Conservation (phyloP, 37 sponge, comb jelly and placozoan species). For the Hexactinellida sp. region DNA sequence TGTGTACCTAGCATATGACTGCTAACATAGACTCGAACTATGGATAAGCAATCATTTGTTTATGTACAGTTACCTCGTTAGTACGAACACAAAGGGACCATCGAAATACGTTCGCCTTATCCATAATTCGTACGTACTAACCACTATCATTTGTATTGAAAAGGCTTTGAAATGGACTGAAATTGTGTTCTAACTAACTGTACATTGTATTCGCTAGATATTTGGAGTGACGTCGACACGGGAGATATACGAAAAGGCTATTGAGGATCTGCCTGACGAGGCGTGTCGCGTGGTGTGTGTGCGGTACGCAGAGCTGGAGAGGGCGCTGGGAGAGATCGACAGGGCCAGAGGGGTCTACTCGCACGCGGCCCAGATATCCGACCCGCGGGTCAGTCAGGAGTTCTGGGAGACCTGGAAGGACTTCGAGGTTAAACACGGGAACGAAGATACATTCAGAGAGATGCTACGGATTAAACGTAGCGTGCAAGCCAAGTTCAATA, state of each 20-base stretch:
- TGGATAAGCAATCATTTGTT: no score
- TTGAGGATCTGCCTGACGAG: slow-evolving; percentile 72
- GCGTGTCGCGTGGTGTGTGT: slow-evolving; percentile 72
- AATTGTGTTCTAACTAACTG: background rate
- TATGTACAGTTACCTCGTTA: no score
- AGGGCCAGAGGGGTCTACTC: slow-evolving; percentile 76
- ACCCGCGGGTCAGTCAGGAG: slow-evolving; percentile 64
- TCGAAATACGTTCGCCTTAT: no score
- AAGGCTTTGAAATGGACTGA: no score
- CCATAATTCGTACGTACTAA: no score
- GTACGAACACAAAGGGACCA: no score
- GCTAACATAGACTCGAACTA: background rate
- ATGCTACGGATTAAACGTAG: slow-evolving; percentile 97
- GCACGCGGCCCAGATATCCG: slow-evolving; percentile 88
- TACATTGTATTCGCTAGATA: no score
- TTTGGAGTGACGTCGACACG: slow-evolving; percentile 93
- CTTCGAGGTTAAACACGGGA: slow-evolving; percentile 94
- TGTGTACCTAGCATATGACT: background rate
- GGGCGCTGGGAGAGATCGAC: slow-evolving; percentile 88
- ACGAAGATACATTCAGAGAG: slow-evolving; percentile 96
- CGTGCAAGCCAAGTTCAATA: slow-evolving; percentile 94
- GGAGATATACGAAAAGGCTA: slow-evolving; percentile 92
- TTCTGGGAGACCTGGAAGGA: slow-evolving; percentile 95
- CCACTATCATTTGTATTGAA: no score
- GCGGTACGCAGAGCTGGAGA: slow-evolving; percentile 82